phyloP scores from a whole-genome alignment of 2,888 invertebrate species.

The Cerastis leucographa region DNA sequence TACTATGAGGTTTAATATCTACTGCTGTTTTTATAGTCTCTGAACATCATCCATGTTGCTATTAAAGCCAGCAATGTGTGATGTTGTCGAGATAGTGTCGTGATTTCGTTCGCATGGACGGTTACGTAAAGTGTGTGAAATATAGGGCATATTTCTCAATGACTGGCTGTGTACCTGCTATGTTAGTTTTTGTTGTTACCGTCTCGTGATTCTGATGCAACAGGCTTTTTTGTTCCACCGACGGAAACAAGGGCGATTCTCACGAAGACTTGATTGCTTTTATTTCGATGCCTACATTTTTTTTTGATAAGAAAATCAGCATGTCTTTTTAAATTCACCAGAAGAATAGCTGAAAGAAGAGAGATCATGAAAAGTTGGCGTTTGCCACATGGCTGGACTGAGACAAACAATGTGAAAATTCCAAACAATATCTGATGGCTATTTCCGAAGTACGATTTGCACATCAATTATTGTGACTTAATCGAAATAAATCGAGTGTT shows the following conservation, averaged over 20 bases:
- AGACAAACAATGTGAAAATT: neutral
- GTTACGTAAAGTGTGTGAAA: constrained; percentile 66
- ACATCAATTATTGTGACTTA: neutral
- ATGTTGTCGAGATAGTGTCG: constrained; percentile 21
- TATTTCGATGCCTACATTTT: neutral
- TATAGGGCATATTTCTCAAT: constrained; percentile 74
- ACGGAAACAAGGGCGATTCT: constrained; percentile 22
- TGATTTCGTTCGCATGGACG: constrained; percentile 7
- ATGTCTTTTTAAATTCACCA: neutral
- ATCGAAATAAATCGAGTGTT: constrained; percentile 28
- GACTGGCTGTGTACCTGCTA: constrained; percentile 37
- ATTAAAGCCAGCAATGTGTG: constrained; percentile 58
- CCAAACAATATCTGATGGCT: neutral
- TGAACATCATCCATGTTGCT: constrained; percentile 15
- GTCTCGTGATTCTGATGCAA: constrained; percentile 36
- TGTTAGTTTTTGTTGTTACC: constrained; percentile 59
- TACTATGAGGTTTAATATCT: constrained; percentile 20
- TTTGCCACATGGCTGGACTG: neutral
- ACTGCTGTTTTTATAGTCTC: constrained; percentile 41
- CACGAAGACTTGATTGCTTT: constrained; percentile 1
- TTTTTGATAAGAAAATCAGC: neutral
- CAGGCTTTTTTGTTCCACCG: constrained; percentile 50
- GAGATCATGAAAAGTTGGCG: neutral
- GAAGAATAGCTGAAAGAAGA: neutral
- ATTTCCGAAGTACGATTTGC: neutral